Conservation (phyloP, 1,140 invertebrate genomes). For the Dendrolimus kikuchii region DNA sequence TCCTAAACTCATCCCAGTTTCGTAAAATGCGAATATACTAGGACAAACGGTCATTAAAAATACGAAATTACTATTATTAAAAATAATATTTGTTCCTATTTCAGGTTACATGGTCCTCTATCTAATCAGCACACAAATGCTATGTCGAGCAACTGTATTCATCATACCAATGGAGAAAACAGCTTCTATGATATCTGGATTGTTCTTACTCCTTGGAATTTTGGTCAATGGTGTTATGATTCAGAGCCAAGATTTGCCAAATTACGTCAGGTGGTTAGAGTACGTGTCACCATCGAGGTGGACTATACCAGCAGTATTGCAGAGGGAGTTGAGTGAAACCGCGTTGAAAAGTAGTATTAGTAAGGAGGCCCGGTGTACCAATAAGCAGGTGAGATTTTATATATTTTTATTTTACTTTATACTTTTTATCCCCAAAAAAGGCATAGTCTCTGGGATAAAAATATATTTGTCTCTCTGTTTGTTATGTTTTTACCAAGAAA, state of each 20-base stretch:
- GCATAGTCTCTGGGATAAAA: too few species aligned
- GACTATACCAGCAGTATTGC: constrained; percentile 79
- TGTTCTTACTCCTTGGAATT: constrained; percentile 77
- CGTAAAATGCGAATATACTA: too few species aligned
- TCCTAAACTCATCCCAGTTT: too few species aligned
- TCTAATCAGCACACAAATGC: constrained; percentile 79
- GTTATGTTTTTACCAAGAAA: too few species aligned
- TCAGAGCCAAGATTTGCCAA: constrained; percentile 80
- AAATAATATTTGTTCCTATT: constrained; percentile 10
- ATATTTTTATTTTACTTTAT: background rate
- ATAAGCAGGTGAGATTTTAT: constrained; percentile 71
- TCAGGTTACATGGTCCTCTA: constrained; percentile 86
- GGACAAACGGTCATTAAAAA: too few species aligned
- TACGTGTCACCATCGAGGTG: constrained; percentile 84
- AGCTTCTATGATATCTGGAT: constrained; percentile 73
- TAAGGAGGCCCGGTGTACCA: constrained; percentile 74
- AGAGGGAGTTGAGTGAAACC: constrained; percentile 77
- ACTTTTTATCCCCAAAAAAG: too few species aligned
- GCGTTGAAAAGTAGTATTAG: constrained; percentile 71
- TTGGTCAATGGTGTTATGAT: constrained; percentile 81
- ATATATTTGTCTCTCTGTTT: too few species aligned
- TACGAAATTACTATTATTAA: too few species aligned
- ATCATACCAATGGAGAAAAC: constrained; percentile 75
- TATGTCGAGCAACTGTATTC: constrained; percentile 80
- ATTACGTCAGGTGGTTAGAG: constrained; percentile 77